phyloP scores from a whole-genome alignment of 2,888 invertebrate genomes.

The Pheosia tremula region DNA sequence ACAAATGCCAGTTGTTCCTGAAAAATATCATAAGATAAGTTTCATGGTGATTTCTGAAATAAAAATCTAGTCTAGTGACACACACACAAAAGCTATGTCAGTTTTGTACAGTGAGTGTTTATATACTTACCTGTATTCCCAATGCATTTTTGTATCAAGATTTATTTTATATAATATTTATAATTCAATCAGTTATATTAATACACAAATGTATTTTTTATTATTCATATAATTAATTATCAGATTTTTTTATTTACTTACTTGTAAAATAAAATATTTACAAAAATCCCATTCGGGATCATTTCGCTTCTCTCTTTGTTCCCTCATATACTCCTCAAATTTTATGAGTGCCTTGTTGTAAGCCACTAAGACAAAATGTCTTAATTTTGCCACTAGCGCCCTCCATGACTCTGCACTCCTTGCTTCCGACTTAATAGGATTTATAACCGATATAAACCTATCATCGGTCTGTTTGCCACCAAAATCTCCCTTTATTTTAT shows the following conservation, averaged over 20 bases:
- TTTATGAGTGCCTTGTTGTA: constrained; percentile 93
- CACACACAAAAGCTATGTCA: no score
- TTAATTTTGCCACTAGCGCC: constrained; percentile 91
- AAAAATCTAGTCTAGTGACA: no score
- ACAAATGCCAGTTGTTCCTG: constrained; percentile 98
- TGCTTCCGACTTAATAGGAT: constrained; percentile 95
- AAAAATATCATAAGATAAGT: constrained; percentile 49
- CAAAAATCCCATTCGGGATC: constrained; percentile 97
- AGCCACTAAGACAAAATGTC: constrained; percentile 92
- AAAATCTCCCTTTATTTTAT: constrained; percentile 97
- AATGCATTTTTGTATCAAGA: no score
- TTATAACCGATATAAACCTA: constrained; percentile 95
- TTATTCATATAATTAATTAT: no score
- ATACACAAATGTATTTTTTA: no score
- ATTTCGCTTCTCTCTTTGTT: constrained; percentile 95
- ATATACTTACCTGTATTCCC: no score
- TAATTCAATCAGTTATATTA: no score
- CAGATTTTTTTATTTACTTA: constrained; percentile 51
- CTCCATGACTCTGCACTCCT: constrained; percentile 96
- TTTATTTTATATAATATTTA: no score
- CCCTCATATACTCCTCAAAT: constrained; percentile 95
- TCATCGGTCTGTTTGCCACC: constrained; percentile 92
- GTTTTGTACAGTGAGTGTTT: no score
- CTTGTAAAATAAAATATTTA: constrained; percentile 96
- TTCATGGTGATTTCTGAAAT: neutral